These are phyloP conservation scores for Clarias fuscus DNA, from an alignment of 2,797 vertebrate genomes.

Conservation along the genomic window DNA sequence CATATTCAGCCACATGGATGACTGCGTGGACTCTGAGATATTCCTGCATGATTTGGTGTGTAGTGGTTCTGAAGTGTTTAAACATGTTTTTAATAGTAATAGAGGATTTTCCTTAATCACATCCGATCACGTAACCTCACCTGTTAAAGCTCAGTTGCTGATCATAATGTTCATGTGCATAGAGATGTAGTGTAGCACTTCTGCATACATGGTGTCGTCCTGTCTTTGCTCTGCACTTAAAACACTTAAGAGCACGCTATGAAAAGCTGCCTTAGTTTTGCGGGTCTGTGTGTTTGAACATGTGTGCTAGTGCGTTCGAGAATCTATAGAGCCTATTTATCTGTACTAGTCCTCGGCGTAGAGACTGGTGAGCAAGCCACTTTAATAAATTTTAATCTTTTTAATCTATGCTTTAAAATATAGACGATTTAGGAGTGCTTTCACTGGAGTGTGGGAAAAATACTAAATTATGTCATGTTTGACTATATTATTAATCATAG, in stretches of 20 bases:
- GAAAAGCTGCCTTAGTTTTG: constrained; percentile 48
- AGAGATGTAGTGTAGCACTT: background rate
- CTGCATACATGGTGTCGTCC: background rate
- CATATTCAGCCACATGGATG: constrained; percentile 21
- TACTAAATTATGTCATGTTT: constrained; percentile 18
- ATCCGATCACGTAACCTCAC: background rate
- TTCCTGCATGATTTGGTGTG: constrained; percentile 34
- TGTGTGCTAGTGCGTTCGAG: background rate
- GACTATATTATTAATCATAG: constrained; percentile 1
- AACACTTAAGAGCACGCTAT: background rate
- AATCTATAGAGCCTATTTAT: background rate
- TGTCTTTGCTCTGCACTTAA: constrained; percentile 5
- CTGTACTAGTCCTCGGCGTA: constrained; percentile 11
- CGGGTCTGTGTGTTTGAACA: background rate
- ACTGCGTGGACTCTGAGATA: constrained; percentile 14
- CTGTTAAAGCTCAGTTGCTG: background rate
- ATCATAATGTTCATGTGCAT: constrained; percentile 3
- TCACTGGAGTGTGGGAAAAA: constrained; percentile 21
- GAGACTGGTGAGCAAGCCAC: constrained; percentile 4
- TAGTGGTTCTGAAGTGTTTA: constrained; percentile 14
- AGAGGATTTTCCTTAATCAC: background rate
- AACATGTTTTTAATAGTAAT: constrained; percentile 15
- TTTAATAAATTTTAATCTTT: background rate
- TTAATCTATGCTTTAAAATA: background rate
- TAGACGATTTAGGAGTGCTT: background rate